Percentiles rank a stretch among this genome's conserved stretches.
Conservation (phyloP, 1,140 invertebrate species). For the Lineus longissimus region DNA sequence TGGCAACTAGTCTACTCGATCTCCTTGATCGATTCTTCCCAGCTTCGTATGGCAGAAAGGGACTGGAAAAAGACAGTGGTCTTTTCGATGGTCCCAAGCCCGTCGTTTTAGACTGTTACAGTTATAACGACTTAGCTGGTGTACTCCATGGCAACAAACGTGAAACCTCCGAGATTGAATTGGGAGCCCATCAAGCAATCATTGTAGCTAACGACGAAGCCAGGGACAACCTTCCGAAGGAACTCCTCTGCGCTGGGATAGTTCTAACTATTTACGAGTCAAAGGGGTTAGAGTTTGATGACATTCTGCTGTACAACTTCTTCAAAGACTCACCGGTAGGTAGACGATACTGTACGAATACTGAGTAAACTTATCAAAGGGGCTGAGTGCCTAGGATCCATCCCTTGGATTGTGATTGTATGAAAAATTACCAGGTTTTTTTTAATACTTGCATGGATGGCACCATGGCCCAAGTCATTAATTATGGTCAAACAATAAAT, state of each 20-base stretch:
- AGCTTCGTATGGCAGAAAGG: conserved; percentile 43
- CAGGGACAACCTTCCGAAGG: conserved; percentile 8
- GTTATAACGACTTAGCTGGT: conserved; percentile 8
- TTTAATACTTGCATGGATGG: no score
- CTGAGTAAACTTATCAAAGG: no score
- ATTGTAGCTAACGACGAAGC: conserved; percentile 19
- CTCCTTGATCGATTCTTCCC: conserved; percentile 44
- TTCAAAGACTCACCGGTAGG: conserved; percentile 26
- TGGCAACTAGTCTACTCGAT: conserved; percentile 44
- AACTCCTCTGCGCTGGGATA: conserved; percentile 8
- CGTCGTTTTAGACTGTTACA: conserved; percentile 4
- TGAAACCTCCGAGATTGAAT: conserved; percentile 21
- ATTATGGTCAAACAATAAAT: no score
- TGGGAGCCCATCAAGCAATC: conserved; percentile 27
- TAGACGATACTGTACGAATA: no score
- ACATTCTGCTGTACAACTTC: conserved; percentile 28
- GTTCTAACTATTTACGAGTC: conserved; percentile 24
- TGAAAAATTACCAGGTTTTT: no score
- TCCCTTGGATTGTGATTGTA: no score
- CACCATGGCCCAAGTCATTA: no score
- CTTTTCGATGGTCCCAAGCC: conserved; percentile 36
- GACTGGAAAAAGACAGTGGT: conserved; percentile 38
- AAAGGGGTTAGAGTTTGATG: conserved; percentile 30
- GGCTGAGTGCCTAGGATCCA: no score
- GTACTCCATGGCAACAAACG: conserved; percentile 7